A percentile compares a stretch with the other conserved stretches of the same genome.
Conservation (phyloP, 1,140 invertebrate genomes). For the Listronotus bonariensis region DNA sequence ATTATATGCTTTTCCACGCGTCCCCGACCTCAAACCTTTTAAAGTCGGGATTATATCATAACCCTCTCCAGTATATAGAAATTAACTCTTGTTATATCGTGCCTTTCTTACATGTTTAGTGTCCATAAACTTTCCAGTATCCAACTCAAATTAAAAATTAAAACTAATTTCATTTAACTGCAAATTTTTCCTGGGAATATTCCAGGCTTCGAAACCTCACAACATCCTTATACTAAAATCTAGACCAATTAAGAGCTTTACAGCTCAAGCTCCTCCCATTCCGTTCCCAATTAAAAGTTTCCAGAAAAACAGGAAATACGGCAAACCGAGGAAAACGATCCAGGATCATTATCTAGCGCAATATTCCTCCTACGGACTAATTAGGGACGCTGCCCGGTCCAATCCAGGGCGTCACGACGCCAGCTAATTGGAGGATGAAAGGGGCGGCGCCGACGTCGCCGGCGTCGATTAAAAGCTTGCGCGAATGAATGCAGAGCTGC, state of each 20-base stretch:
- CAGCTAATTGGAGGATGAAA: conserved; percentile 50
- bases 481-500: conserved; percentile 29
- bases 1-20: too few species aligned
- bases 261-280: conserved; percentile 7
- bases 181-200: too few species aligned
- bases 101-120: too few species aligned
- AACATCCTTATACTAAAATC: conserved; percentile 4
- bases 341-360: conserved; percentile 24
- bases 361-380: conserved; percentile 41
- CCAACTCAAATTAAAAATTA: too few species aligned
- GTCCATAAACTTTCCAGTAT: too few species aligned
- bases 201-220: not conserved
- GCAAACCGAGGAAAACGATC: conserved; percentile 19
- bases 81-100: too few species aligned
- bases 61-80: too few species aligned
- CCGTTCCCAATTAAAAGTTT: conserved; percentile 23
- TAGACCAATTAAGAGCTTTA: conserved; percentile 26
- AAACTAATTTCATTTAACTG: too few species aligned
- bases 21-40: too few species aligned
- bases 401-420: conserved; percentile 43
- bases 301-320: conserved; percentile 16
- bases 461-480: conserved; percentile 49
- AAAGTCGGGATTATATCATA: too few species aligned
- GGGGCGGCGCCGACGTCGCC: conserved; percentile 47
- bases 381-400: conserved; percentile 40